Conservation (phyloP, 2,797 vertebrate genomes). For the Scleropages formosus region DNA sequence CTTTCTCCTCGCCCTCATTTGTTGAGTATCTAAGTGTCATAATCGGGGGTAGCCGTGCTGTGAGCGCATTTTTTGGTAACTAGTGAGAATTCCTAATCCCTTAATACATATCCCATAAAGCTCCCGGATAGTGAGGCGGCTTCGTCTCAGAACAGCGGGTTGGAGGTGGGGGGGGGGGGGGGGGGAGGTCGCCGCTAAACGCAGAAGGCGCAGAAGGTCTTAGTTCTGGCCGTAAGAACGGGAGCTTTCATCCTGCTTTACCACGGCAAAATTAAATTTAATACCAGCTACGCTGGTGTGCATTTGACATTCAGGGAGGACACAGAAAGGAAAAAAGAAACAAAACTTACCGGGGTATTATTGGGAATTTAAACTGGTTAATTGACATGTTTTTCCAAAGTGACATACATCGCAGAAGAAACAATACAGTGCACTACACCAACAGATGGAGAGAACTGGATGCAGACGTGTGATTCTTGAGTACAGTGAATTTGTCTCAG, state of each 20-base stretch:
- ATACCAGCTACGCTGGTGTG: conserved; percentile 44
- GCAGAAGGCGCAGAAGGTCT: conserved; percentile 32
- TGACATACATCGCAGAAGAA: too few relatives aligned
- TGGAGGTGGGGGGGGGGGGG: conserved; percentile 17
- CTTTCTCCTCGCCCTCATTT: conserved; percentile 68
- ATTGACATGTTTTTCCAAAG: too few relatives aligned
- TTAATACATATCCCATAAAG: conserved; percentile 67
- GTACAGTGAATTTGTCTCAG: too few relatives aligned
- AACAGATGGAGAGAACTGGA: too few relatives aligned
- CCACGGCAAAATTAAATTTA: conserved; percentile 8
- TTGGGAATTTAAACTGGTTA: too few relatives aligned
- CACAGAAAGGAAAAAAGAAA: conserved; percentile 20
- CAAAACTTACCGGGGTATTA: conserved; percentile 42
- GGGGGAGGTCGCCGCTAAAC: conserved; percentile 12
- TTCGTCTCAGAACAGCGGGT: not conserved
- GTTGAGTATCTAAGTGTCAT: conserved; percentile 73
- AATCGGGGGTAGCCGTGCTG: conserved; percentile 70
- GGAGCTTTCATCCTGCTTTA: conserved; percentile 19
- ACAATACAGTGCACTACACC: too few relatives aligned
- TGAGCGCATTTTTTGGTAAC: conserved; percentile 61
- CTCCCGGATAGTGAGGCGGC: conserved; percentile 45
- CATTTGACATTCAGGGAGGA: conserved; percentile 46
- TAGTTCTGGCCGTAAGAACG: not conserved
- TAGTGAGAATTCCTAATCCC: conserved; percentile 72
- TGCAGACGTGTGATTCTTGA: too few relatives aligned